Percentiles rank a stretch among this genome's conserved stretches.
Conservation (phyloP, 1,140 invertebrate species). For the Akabosia matsudoensis region DNA sequence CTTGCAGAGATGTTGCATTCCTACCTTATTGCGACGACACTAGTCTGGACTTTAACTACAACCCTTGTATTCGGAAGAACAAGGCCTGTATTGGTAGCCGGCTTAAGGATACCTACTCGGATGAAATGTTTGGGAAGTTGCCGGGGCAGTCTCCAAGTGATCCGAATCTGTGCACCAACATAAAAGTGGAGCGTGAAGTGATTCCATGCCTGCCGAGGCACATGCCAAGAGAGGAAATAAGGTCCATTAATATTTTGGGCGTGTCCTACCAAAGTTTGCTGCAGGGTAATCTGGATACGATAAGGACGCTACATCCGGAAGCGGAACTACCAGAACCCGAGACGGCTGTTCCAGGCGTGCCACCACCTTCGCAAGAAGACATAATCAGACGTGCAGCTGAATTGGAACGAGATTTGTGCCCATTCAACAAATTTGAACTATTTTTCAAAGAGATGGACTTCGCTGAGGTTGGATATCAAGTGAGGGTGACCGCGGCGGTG, state of each 20-base stretch:
- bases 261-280: conserved; percentile 18
- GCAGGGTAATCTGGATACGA: conserved; percentile 18
- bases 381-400: too few species aligned
- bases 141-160: background rate
- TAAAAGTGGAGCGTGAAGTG: background rate
- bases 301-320: background rate
- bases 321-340: background rate
- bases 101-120: background rate
- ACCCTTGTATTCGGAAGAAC: background rate
- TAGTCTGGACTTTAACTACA: background rate
- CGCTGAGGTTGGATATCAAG: conserved; percentile 36
- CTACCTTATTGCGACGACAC: background rate
- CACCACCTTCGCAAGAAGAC: too few species aligned
- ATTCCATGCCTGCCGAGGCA: background rate
- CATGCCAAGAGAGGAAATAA: background rate
- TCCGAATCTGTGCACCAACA: background rate
- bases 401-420: conserved; percentile 24
- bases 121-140: too few species aligned
- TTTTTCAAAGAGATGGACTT: conserved; percentile 25
- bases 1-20: background rate
- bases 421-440: conserved; percentile 32
- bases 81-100: background rate
- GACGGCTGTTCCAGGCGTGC: background rate
- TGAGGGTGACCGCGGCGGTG: conserved; percentile 33
- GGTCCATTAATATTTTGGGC: background rate